Base-by-base conservation (phyloP, 1,140 invertebrate genomes). In the Procambarus clarkii region DNA sequence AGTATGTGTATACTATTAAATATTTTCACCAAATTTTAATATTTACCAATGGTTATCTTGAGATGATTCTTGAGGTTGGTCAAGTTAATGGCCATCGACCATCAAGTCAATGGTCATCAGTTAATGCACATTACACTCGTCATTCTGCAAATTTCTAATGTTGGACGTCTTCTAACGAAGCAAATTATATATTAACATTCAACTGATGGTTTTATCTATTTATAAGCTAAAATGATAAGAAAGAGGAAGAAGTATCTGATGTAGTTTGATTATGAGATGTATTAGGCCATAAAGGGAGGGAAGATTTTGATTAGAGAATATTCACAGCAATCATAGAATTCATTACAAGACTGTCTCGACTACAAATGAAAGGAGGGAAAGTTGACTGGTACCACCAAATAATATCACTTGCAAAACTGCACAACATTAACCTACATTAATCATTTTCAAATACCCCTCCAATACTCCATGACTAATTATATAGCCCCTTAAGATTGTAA, bases 351-450 rank as follows among this genome's bases (percentile, higher is more conserved):
- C n/a, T 24, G 54, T 81, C 79, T 54, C 79, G 54, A 81, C 79
- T 54, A 81, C 69, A 74, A 74, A 74, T 34, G 69, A 9, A 34
- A 34, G 69, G 24, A 85, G 46, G 69, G 60, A 85, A 84, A 85
- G 45, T 48, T 13, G 74, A 74, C 48, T 69, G 46, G 58, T 71
- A 60, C n/a, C 46, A 71, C 83, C 60, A 85, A 74, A 74, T 24
- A 85, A 85, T 85, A 85, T 44, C 60, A 85, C 69, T 69, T 85
- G 69, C 83, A 85, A 48, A 85, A 85, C 83, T 85, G 34, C 83
- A 85, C 83, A 85, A 85, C 83, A 85, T 34, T 85, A 24, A 85
- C 83, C 48, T 74, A 60, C 54, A 64, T 50, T 71, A 48, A 71
- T 46, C 45, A 50, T 85, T 74, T 85, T 48, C 83, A 85, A 69